Conservation (phyloP, 2,113 vertebrate species). For the Cyanoliseus patagonus region DNA sequence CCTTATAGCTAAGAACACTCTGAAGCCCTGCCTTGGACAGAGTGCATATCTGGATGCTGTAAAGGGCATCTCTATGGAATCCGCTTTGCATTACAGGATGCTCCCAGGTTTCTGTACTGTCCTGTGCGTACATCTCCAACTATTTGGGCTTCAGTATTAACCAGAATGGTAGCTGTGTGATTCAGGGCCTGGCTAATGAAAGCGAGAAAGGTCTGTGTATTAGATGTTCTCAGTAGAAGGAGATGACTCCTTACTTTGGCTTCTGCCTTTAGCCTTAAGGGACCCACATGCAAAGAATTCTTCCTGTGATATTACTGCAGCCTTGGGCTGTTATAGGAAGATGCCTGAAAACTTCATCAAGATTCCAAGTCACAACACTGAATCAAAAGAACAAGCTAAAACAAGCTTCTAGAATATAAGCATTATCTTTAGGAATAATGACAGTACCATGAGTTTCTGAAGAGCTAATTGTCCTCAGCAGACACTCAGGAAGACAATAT, state of each 20-base stretch:
- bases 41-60: fast-evolving
- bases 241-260: neutral
- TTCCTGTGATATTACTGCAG: neutral
- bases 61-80: neutral
- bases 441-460: neutral
- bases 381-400: neutral
- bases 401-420: neutral
- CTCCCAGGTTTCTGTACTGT: neutral
- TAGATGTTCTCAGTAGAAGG: neutral
- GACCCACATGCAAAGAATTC: neutral
- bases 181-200: neutral
- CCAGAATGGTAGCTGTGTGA: fast-evolving
- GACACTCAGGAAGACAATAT: neutral
- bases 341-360: neutral
- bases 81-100: neutral
- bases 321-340: neutral
- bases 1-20: neutral
- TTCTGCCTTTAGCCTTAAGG: neutral
- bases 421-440: neutral
- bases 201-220: neutral
- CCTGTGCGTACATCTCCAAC: fast-evolving
- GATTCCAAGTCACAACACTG: neutral
- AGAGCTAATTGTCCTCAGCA: neutral
- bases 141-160: neutral
- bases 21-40: neutral